Evolutionary conservation across 2,113 vertebrate species (phyloP).

Genomic region (Hyla sarda): DNA sequence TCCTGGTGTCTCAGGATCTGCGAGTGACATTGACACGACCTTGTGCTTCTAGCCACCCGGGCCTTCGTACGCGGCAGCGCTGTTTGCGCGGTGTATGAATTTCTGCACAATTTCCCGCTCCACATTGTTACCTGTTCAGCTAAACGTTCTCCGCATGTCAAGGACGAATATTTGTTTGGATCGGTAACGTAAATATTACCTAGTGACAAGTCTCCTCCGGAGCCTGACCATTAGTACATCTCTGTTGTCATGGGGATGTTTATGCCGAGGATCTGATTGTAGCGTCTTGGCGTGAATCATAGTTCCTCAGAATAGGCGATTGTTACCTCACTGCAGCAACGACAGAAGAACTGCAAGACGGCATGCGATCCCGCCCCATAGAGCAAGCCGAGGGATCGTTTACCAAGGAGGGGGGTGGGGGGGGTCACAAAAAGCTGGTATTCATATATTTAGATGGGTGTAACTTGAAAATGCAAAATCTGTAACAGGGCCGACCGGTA

Average conservation of each 20-base stretch:
- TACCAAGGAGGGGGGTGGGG: no score
- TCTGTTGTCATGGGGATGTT: conserved; percentile 60
- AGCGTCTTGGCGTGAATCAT: conserved; percentile 59
- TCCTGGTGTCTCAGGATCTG: not conserved
- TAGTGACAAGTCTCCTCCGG: conserved; percentile 48
- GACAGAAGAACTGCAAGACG: not conserved
- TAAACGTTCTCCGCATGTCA: conserved; percentile 50
- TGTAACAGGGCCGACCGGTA: no score
- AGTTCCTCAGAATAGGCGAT: conserved; percentile 49
- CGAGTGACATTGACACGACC: not conserved
- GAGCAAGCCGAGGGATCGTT: not conserved
- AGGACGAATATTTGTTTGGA: conserved; percentile 46
- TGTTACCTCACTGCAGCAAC: conserved; percentile 35
- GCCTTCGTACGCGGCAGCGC: no score
- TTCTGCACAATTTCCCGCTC: not conserved
- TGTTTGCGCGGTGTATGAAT: not conserved
- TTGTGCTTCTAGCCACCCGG: not conserved
- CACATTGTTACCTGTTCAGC: conserved; percentile 27
- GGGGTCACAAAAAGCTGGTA: no score
- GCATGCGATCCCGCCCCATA: not conserved
- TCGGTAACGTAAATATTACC: conserved; percentile 53
- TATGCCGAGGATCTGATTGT: conserved; percentile 51
- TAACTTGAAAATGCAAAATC: no score
- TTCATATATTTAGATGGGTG: no score
- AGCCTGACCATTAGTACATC: conserved; percentile 50